phyloP scores from a whole-genome alignment of 1,140 invertebrate species.

The Paramacrobiotus metropolitanus region DNA sequence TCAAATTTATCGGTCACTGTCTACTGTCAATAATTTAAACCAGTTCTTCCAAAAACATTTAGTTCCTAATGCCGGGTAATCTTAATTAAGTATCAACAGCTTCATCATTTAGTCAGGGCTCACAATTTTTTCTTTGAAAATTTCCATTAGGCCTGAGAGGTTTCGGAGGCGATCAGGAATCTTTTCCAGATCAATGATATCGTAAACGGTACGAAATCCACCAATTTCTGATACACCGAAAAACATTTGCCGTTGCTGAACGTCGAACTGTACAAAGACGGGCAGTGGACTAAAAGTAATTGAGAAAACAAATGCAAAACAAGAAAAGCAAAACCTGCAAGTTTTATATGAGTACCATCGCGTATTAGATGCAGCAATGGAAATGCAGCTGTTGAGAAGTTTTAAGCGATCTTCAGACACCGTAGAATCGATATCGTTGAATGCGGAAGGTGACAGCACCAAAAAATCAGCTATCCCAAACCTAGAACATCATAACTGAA shows the following conservation, averaged over 20 bases:
- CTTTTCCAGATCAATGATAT: constrained; percentile 61
- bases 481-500: constrained; percentile 26
- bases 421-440: constrained; percentile 9
- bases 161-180: constrained; percentile 50
- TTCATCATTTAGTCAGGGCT: constrained; percentile 3
- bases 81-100: too few relatives aligned
- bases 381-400: constrained; percentile 54
- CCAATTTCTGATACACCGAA: constrained; percentile 47
- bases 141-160: constrained; percentile 37
- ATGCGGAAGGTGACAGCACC: constrained; percentile 35
- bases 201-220: constrained; percentile 48
- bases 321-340: constrained; percentile 2
- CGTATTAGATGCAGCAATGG: constrained; percentile 56
- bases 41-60: too few relatives aligned
- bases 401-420: constrained; percentile 53
- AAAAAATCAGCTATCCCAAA: constrained; percentile 64
- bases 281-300: constrained; percentile 42
- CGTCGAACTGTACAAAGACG: constrained; percentile 58
- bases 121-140: constrained; percentile 27
- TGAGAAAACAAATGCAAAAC: constrained; percentile 9
- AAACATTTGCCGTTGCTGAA: constrained; percentile 54
- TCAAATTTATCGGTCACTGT: too few relatives aligned
- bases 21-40: too few relatives aligned
- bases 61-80: too few relatives aligned
- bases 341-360: constrained; percentile 31